Base-by-base conservation (phyloP, 2,113 vertebrate species). In the Psittacula cyanocephala region DNA sequence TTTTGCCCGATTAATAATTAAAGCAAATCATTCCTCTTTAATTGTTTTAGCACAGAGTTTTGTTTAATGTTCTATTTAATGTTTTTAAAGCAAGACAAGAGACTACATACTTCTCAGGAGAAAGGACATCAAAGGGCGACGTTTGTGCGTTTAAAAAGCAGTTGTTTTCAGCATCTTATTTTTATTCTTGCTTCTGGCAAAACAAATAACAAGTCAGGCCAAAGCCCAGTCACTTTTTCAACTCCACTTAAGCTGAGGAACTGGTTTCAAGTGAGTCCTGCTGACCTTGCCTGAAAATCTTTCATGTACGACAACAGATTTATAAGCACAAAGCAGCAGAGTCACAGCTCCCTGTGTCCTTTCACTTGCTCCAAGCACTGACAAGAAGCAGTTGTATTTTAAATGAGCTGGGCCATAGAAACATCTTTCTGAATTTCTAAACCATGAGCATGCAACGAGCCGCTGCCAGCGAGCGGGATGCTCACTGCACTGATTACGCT, bases 161-260 rank as follows among this genome's bases (percentile, higher is more conserved):
- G 39, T 39, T 88, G 62, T 69, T 87, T 81, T 69, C 69, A 90
- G 41, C 12, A 11, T 84, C 81, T 92, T 63, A 88, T 93, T 93
- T 88, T 88, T 68, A 86, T 89, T 80, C 83, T 89, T 92, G 69
- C 83, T 92, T 86, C 25, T 82, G 63, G 93, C 27, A 55, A 95
- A 65, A 91, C 59, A 91, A 89, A 91, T 63, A 93, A 91, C 63
- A 81, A 79, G 60, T 89, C 79, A 95, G 93, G 69, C 55, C 90
- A 94, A 86, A 91, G 8, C 69, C 14, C 70, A 91, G 35, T 72
- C 77, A 82, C 91, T 95, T 92, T 81, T 89, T 59, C 57, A 67
- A 94, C 88, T 94, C 17, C 53, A 59, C 62, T 93, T 74, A 69
- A 93, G 57, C 74, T 65, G 65, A 95, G 77, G 77, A 91, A 91